Base-by-base conservation (phyloP, 2,113 vertebrate genomes). In the Eulemur rufifrons region DNA sequence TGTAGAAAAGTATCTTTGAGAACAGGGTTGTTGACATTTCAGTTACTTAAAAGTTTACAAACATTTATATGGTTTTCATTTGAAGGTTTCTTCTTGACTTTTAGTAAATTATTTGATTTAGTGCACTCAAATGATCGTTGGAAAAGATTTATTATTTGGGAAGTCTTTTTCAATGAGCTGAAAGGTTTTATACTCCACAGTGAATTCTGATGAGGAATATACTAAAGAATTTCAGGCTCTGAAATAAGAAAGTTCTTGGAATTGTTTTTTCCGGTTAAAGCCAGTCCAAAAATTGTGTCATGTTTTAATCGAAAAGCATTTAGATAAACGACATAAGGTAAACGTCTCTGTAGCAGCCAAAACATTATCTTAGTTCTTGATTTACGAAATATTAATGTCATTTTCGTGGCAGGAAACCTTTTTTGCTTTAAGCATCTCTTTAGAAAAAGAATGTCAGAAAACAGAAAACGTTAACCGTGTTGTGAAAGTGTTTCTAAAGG, bases 271-370 rank as follows among this genome's bases (percentile, higher is more conserved):
- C 97, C 90, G 84, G 97, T 87, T 84, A 96, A 97, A 98, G 90
- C 90, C 91, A 45, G 87, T 98, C 97, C 97, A 98, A 98, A 98
- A 98, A 97, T 97, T 97, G 96, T 98, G 96, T 98, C 97, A 98
- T 97, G 96, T 97, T 98, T 97, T 96, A 98, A 98, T 98, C 95
- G 52, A 97, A 97, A 98, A 98, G 97, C 97, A 95, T 97, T 97
- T 97, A 98, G 97, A 98, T 98, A 98, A 97, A 98, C 92, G 97
- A 98, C 98, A 98, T 98, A 98, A 98, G 98, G 98, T 98, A 98
- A 98, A 97, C 18, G 97, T 98, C 98, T 96, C 87, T 77, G 87
- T 69, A 97, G 95, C 98, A 98, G 98, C 97, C 98, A 98, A 98
- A 98, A 97, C 96, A 98, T 98, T 98, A 98, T 98, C 98, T 96